phyloP scores from a whole-genome alignment of 2,113 vertebrate species.

The Caranx ignobilis region DNA sequence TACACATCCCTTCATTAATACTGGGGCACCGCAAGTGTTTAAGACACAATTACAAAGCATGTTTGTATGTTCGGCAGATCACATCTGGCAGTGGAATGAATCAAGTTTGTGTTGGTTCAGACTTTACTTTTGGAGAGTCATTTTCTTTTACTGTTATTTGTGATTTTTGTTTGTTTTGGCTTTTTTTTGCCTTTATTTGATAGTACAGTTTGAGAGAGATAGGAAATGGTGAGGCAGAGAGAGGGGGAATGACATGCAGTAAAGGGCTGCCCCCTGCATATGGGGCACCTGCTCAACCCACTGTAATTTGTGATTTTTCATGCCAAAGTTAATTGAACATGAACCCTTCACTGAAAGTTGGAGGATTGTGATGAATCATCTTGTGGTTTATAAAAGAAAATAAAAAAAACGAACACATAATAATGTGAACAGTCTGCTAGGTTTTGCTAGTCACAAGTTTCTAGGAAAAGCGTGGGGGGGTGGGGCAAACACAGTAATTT shows the following conservation, averaged over 20 bases:
- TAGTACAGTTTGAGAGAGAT: too few species aligned
- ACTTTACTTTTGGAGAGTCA: not conserved
- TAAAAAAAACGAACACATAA: not conserved
- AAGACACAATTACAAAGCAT: constrained; percentile 55
- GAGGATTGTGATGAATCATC: not conserved
- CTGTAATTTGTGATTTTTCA: not conserved
- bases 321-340: not conserved
- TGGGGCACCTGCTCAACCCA: too few species aligned
- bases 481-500: not conserved
- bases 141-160: not conserved
- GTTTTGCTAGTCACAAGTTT: not conserved
- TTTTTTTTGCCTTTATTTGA: too few species aligned
- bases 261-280: too few species aligned
- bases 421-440: not conserved
- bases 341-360: not conserved
- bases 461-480: not conserved
- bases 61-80: constrained; percentile 35
- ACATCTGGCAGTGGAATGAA: not conserved
- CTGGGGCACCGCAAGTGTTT: constrained; percentile 48
- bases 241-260: too few species aligned
- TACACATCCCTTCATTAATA: constrained; percentile 53
- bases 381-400: not conserved
- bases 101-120: not conserved
- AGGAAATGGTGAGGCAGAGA: too few species aligned
- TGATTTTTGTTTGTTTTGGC: not conserved